These are phyloP conservation scores for Haliclona indistincta DNA, from an alignment of 37 sponge, comb jelly and placozoan species.

Conservation along the genomic window DNA sequence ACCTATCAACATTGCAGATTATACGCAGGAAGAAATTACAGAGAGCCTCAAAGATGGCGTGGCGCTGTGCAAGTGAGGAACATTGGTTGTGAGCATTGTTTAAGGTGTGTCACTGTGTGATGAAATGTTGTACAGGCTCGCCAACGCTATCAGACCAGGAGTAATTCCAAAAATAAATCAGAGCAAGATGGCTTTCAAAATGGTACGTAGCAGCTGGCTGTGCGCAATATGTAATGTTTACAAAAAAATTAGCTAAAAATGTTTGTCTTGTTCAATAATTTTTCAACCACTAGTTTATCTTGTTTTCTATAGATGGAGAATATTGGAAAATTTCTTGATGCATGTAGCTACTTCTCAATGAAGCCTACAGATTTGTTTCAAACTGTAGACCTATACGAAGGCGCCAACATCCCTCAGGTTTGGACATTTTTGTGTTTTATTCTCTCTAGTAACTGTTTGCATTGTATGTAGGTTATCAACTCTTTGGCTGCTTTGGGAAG, in stretches of 20 bases:
- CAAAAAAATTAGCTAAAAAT: neutral
- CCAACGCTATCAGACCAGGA: conserved; percentile 75
- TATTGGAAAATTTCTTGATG: conserved; percentile 82
- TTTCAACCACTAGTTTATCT: neutral
- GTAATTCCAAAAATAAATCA: conserved; percentile 69
- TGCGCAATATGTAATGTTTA: neutral
- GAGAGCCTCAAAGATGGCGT: conserved; percentile 69
- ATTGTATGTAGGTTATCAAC: conserved; percentile 45
- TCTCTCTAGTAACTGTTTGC: neutral
- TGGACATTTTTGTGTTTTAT: neutral
- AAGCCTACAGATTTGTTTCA: conserved; percentile 84
- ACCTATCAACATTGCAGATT: conserved; percentile 8
- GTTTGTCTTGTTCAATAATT: neutral
- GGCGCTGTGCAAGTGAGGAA: conserved; percentile 67
- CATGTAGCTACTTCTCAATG: conserved; percentile 70
- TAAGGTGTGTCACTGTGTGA: neutral
- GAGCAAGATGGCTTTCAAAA: conserved; percentile 88
- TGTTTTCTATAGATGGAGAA: conserved; percentile 88
- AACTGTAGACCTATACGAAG: conserved; percentile 94
- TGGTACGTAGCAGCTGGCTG: conserved; percentile 36
- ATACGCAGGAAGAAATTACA: conserved; percentile 20
- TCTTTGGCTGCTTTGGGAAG: conserved; percentile 67
- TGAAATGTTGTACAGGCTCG: conserved; percentile 34
- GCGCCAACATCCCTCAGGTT: conserved; percentile 91
- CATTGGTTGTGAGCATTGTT: neutral